Base-by-base conservation (phyloP, 2,797 vertebrate genomes). In the Garrulus glandarius region DNA sequence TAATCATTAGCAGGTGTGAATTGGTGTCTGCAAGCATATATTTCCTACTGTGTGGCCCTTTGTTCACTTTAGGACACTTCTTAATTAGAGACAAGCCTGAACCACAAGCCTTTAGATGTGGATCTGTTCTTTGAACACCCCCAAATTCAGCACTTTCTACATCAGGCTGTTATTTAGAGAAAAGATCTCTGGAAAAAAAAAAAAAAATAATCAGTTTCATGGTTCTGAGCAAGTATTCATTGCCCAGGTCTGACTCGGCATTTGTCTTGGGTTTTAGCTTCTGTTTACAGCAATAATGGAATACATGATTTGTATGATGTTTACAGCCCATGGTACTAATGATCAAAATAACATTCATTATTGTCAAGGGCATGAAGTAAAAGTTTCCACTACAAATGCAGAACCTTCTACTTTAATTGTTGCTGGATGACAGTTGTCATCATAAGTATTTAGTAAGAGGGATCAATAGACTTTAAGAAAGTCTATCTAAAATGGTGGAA, bases 1-100 rank as follows among this genome's bases (percentile, higher is more conserved):
- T 96, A 95, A 95, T 96, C 94, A 97, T 96, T 97, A 96, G 88
- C 95, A 97, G 95, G 96, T 97, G 96, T 97, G 96, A 97, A 96
- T 95, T 95, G 91, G 37, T 92, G 91, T 96, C 87, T 96, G 89
- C 63, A 86, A 95, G 91, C 84, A 82, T 74, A 27, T 75, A 95
- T 93, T 96, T 96, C 94, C 91, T 86, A 64, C 95, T 92, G 96
- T 92, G 95, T 79, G 74, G 92, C 32, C 74, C 94, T 97, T 97
- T 97, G 94, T 96, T 97, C 96, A 86, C 95, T 94, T 96, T 91
- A 95, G 94, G 95, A 92, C 89, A 93, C 77, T 96, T 97, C 92
- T 93, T 97, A 97, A 97, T 96, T 96, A 96, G 94, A 95, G 74
- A 91, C 83, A 84, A 91, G 79, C 83, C 83, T 88, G 85, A 95